A percentile compares a stretch with the other conserved stretches of the same genome.
These are phyloP conservation scores for Troglohyphantes excavatus DNA, from an alignment of 2,888 invertebrate species.

Conservation along the genomic window DNA sequence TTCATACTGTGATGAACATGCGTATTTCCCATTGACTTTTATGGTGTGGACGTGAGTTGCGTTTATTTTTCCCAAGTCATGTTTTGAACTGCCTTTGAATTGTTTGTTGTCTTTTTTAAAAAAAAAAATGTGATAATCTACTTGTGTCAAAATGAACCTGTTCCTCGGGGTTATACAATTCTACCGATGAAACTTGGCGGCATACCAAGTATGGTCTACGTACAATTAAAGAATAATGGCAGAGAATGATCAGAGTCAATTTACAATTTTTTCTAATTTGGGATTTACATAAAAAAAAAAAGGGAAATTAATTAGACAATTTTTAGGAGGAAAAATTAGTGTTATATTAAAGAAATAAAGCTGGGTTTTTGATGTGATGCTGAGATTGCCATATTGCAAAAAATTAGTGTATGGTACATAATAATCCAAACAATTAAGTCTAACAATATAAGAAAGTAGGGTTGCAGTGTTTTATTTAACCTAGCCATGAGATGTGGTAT, in stretches of 20 bases:
- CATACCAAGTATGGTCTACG: no score
- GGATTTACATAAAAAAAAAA: no score
- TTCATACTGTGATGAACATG: slow-evolving; percentile 49
- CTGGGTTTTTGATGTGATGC: neutral
- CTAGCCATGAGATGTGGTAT: neutral
- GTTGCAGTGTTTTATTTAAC: no score
- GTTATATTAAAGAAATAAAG: neutral
- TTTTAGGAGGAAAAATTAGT: neutral
- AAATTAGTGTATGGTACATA: no score
- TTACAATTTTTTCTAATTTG: no score
- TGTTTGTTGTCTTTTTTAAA: neutral
- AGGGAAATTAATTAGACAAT: neutral
- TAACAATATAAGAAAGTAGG: no score
- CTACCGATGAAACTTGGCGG: neutral
- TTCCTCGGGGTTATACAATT: neutral
- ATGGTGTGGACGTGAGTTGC: neutral
- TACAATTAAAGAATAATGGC: no score
- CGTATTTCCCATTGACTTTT: neutral
- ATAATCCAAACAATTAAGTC: no score
- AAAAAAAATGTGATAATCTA: neutral
- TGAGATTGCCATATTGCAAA: slow-evolving; percentile 38
- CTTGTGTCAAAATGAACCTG: neutral
- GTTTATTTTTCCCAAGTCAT: neutral
- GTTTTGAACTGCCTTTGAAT: neutral
- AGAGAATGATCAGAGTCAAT: no score